Percentiles rank a stretch among this genome's conserved stretches.
Evolutionary conservation across 2,888 invertebrate species (phyloP).

Genomic region (Acleris cristana): DNA sequence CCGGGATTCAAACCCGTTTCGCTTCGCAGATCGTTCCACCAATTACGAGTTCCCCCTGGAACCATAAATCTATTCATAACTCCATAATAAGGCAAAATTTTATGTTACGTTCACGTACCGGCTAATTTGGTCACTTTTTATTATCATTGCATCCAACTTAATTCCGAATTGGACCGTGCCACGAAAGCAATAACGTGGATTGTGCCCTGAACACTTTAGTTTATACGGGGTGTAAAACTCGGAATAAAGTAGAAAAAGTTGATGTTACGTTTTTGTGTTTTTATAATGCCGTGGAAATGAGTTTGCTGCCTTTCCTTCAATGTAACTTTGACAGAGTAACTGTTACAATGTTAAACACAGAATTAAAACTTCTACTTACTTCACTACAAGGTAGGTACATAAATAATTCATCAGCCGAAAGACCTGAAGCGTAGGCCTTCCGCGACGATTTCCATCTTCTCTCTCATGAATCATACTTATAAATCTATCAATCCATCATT

Average conservation of each 20-base stretch:
- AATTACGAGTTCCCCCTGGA: constrained; percentile 18
- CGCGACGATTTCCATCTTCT: no score
- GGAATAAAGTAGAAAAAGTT: constrained; percentile 28
- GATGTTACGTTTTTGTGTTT: constrained; percentile 28
- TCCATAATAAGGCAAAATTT: constrained; percentile 35
- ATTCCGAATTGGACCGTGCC: constrained; percentile 21
- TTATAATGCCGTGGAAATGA: constrained; percentile 20
- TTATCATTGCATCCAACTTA: constrained; percentile 23
- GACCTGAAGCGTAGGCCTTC: no score
- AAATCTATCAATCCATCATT: no score
- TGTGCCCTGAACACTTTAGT: constrained; percentile 28
- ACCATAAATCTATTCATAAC: constrained; percentile 36
- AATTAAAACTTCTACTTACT: no score
- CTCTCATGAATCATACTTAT: no score
- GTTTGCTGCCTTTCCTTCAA: constrained; percentile 17
- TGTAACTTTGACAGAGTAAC: constrained; percentile 1
- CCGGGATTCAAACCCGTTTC: constrained; percentile 26
- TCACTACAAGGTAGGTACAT: no score
- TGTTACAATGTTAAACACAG: no score
- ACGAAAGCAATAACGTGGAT: constrained; percentile 22
- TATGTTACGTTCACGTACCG: constrained; percentile 26
- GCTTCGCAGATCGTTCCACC: constrained; percentile 21
- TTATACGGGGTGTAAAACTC: constrained; percentile 29
- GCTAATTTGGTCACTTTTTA: constrained; percentile 38
- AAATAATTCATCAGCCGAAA: no score